phyloP scores from a whole-genome alignment of 2,888 invertebrate species.

The Lycaena phlaeas region DNA sequence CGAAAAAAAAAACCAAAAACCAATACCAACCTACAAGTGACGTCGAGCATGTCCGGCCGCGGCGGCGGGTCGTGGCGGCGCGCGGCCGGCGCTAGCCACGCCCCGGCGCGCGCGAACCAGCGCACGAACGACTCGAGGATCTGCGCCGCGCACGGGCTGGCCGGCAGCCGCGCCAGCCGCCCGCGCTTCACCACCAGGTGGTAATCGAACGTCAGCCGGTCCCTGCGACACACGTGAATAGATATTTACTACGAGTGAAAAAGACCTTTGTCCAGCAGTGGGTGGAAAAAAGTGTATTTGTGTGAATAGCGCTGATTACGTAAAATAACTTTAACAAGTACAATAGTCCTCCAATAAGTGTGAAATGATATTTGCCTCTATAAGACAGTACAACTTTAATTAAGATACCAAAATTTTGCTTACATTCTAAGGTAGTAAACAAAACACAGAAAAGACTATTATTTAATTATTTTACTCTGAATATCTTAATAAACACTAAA shows the following conservation, averaged over 20 bases:
- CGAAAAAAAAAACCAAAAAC: background rate
- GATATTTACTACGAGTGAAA: too few relatives aligned
- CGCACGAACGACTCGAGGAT: conserved; percentile 64
- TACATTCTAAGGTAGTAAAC: too few relatives aligned
- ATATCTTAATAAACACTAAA: too few relatives aligned
- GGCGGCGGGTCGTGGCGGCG: conserved; percentile 45
- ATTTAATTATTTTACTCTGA: too few relatives aligned
- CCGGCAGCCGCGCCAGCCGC: conserved; percentile 51
- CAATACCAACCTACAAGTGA: conserved; percentile 44
- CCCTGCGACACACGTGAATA: conserved; percentile 29
- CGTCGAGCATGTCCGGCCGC: conserved; percentile 49
- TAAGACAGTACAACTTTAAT: too few relatives aligned
- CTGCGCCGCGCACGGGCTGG: conserved; percentile 53
- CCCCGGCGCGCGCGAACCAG: conserved; percentile 64
- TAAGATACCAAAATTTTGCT: too few relatives aligned
- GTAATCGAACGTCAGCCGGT: conserved; percentile 63
- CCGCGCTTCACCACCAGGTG: conserved; percentile 63
- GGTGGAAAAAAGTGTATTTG: too few relatives aligned
- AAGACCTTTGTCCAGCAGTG: background rate
- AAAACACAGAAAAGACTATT: too few relatives aligned
- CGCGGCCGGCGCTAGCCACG: conserved; percentile 47
- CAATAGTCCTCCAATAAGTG: too few relatives aligned
- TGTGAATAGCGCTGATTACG: too few relatives aligned
- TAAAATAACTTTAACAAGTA: too few relatives aligned
- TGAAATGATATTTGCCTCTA: too few relatives aligned